Conservation (phyloP, 2,113 vertebrate genomes). For the Prietella phreatophila region DNA sequence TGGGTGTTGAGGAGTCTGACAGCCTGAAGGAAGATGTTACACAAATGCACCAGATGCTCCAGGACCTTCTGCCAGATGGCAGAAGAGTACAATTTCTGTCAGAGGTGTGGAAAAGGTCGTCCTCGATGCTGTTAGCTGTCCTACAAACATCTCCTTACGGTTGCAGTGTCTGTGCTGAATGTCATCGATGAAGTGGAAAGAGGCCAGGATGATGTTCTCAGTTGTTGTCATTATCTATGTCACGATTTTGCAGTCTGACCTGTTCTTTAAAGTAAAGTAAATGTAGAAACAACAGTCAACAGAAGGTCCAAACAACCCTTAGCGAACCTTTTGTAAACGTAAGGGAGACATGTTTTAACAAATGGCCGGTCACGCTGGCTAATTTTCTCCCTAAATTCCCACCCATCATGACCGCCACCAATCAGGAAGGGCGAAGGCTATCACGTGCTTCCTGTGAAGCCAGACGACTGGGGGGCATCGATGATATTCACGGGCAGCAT, state of each 20-base stretch:
- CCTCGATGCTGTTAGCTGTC: background rate
- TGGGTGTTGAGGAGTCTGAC: background rate
- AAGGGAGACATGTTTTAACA: background rate
- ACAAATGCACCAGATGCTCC: constrained; percentile 17
- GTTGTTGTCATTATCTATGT: background rate
- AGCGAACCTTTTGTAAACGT: background rate
- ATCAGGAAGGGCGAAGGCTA: too few relatives aligned
- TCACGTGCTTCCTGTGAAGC: background rate
- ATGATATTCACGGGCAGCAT: too few relatives aligned
- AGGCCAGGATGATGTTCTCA: background rate
- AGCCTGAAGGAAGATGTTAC: background rate
- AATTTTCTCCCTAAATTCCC: background rate
- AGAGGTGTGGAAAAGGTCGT: background rate
- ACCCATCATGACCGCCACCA: background rate
- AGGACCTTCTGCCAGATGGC: constrained; percentile 4
- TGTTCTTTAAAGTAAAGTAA: background rate
- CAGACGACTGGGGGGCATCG: too few relatives aligned
- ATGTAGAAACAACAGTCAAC: background rate
- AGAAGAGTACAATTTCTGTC: constrained; percentile 1
- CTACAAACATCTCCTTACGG: background rate
- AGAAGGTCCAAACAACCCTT: background rate
- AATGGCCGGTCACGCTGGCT: background rate
- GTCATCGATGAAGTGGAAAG: background rate
- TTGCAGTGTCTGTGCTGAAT: background rate
- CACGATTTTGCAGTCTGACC: too few relatives aligned